phyloP scores from a whole-genome alignment of 2,113 vertebrate species.

The Rana temporaria region DNA sequence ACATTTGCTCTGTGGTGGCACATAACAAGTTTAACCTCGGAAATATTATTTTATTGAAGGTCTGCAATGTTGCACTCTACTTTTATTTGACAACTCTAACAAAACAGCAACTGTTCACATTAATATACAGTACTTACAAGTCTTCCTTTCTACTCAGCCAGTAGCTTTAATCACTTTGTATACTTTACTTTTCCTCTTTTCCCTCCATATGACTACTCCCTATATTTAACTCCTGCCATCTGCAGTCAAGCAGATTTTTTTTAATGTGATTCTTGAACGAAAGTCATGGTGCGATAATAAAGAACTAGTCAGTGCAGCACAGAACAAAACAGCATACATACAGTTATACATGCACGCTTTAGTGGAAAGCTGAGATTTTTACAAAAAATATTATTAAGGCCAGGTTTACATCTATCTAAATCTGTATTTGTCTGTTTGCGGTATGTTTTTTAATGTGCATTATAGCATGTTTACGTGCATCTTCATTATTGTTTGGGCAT shows the following conservation, averaged over 20 bases:
- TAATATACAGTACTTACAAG: background rate
- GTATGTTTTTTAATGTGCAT: too few species aligned
- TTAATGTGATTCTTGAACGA: background rate
- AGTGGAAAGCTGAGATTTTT: too few species aligned
- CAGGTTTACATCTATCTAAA: too few species aligned
- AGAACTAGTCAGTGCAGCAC: background rate
- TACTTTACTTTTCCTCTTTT: slow-evolving; percentile 1
- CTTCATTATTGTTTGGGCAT: too few species aligned
- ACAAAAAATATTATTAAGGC: background rate
- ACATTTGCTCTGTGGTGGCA: background rate
- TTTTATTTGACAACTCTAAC: slow-evolving; percentile 25
- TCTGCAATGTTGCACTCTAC: slow-evolving; percentile 11
- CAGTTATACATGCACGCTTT: background rate
- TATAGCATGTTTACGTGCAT: too few species aligned
- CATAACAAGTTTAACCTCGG: slow-evolving; percentile 2
- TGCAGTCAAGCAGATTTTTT: background rate
- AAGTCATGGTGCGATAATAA: slow-evolving; percentile 1
- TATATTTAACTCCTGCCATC: slow-evolving; percentile 14
- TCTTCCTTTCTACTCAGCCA: slow-evolving; percentile 11
- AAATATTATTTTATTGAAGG: slow-evolving; percentile 27
- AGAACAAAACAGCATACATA: background rate
- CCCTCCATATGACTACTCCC: slow-evolving; percentile 1
- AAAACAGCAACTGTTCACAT: slow-evolving; percentile 37
- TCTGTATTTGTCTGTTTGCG: too few species aligned
- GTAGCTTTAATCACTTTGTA: slow-evolving; percentile 3